Percentiles rank a stretch among this genome's conserved stretches.
Evolutionary conservation across 2,797 vertebrate species (phyloP).

Genomic region (Tokudaia tokunoshimensis): DNA sequence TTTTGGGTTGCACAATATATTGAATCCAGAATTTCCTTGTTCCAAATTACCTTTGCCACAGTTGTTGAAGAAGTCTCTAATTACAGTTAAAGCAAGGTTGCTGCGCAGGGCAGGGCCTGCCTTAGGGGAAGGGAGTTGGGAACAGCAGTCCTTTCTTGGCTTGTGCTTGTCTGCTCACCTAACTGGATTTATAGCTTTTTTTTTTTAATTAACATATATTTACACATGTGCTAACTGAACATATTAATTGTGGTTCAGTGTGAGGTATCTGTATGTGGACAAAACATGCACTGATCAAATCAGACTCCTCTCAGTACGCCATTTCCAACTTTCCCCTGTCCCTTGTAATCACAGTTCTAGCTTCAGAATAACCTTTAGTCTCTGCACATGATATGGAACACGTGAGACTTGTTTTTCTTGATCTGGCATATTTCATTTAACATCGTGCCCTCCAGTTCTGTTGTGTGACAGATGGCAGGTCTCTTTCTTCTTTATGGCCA

Average conservation of each 20-base stretch:
- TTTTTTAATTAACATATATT: neutral
- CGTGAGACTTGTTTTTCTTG: neutral
- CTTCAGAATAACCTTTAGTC: neutral
- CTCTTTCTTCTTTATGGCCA: neutral
- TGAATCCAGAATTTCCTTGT: neutral
- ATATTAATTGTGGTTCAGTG: neutral
- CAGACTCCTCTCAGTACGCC: too few species aligned
- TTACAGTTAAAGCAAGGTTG: neutral
- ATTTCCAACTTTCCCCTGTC: neutral
- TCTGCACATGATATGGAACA: neutral
- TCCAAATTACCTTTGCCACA: neutral
- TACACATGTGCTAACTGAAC: neutral
- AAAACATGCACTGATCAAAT: fast-evolving
- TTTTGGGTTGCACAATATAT: neutral
- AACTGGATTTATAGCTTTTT: neutral
- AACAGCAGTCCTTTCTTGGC: too few species aligned
- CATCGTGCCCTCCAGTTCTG: neutral
- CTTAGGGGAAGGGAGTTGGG: neutral
- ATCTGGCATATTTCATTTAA: neutral
- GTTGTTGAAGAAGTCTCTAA: neutral
- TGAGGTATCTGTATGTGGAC: neutral
- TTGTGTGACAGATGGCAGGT: neutral
- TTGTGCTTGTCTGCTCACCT: neutral
- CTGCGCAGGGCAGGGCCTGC: neutral
- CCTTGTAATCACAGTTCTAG: neutral